Conservation (phyloP, 1,140 invertebrate genomes). For the Psilanteris sp. region DNA sequence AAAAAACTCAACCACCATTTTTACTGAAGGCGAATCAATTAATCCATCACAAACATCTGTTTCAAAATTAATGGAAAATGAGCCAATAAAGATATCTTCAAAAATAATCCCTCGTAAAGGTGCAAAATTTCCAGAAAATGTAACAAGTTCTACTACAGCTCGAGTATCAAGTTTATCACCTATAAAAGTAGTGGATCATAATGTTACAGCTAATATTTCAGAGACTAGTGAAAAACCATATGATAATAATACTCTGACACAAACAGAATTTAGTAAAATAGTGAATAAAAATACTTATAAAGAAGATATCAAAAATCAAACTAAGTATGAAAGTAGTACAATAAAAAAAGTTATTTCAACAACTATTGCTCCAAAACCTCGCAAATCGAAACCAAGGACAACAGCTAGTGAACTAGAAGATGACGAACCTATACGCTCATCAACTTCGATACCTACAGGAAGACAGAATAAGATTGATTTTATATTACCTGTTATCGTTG, state of each 20-base stretch:
- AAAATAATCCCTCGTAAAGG: constrained; percentile 38
- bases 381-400: constrained; percentile 74
- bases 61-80: constrained; percentile 5
- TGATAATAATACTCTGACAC: no score
- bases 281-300: no score
- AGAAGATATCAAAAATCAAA: no score
- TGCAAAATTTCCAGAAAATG: constrained; percentile 4
- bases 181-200: no score
- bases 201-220: no score
- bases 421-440: constrained; percentile 68
- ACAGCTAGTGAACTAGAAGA: constrained; percentile 69
- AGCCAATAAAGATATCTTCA: neutral
- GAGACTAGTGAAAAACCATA: no score
- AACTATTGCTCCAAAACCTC: constrained; percentile 57
- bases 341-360: constrained; percentile 5
- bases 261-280: no score
- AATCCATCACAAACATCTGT: constrained; percentile 11
- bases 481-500: constrained; percentile 84
- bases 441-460: constrained; percentile 62
- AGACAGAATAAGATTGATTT: constrained; percentile 79
- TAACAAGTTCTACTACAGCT: no score
- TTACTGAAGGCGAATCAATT: constrained; percentile 23
- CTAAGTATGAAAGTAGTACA: no score
- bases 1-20: constrained; percentile 3
- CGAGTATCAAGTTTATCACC: neutral